These are phyloP conservation scores for Empis livida DNA, from an alignment of 2,888 invertebrate species.

Conservation along the genomic window DNA sequence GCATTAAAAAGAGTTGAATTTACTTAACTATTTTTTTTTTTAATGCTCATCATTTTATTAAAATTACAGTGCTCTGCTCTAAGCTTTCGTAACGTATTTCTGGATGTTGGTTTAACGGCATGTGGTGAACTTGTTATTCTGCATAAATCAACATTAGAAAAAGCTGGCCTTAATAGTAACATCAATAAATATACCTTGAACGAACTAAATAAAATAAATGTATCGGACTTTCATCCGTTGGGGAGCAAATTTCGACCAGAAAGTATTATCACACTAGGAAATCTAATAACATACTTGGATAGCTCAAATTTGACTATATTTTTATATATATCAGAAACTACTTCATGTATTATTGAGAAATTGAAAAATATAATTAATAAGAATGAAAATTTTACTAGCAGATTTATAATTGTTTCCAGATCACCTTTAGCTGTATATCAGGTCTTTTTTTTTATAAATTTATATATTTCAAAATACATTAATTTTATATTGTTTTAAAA, in stretches of 20 bases:
- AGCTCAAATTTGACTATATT: conserved; percentile 27
- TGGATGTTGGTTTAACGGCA: conserved; percentile 30
- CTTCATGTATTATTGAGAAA: conserved; percentile 27
- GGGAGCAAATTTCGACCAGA: conserved; percentile 33
- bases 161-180: conserved; percentile 24
- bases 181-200: conserved; percentile 23
- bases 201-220: conserved; percentile 29
- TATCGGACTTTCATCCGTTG: conserved; percentile 33
- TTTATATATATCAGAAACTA: conserved; percentile 28
- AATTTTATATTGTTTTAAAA: not conserved
- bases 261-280: conserved; percentile 26
- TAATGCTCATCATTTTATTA: conserved; percentile 5
- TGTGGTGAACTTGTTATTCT: conserved; percentile 32
- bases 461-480: not conserved
- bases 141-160: conserved; percentile 27
- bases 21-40: not conserved
- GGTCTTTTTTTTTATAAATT: conserved; percentile 15
- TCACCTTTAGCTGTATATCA: conserved; percentile 34
- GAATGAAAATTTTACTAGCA: conserved; percentile 24
- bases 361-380: conserved; percentile 23
- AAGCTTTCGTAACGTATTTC: conserved; percentile 31
- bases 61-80: conserved; percentile 26
- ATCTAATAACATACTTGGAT: conserved; percentile 27
- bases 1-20: conserved; percentile 23
- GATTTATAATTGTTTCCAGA: conserved; percentile 29